These are phyloP conservation scores for Catocala sponsa DNA, from an alignment of 2,888 invertebrate species.

Conservation along the genomic window DNA sequence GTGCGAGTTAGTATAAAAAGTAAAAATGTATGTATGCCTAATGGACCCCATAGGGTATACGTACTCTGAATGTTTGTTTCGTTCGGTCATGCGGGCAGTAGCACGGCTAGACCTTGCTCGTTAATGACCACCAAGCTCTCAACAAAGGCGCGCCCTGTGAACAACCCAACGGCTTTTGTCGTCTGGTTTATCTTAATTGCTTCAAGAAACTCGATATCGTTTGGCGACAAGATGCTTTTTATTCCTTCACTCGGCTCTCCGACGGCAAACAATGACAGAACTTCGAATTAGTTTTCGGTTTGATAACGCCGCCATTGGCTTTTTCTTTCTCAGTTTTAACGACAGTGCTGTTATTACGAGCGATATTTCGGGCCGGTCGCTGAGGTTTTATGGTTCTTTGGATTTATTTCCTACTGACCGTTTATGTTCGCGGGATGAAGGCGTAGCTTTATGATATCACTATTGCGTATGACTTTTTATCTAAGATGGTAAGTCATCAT, in stretches of 20 bases:
- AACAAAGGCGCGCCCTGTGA: conserved; percentile 64
- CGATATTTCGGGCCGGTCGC: conserved; percentile 67
- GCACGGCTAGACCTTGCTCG: conserved; percentile 51
- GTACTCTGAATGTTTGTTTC: conserved; percentile 39
- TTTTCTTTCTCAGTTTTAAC: conserved; percentile 69
- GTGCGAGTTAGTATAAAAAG: too few relatives aligned
- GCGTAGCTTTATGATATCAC: conserved; percentile 48
- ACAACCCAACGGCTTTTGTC: conserved; percentile 76
- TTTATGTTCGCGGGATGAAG: conserved; percentile 51
- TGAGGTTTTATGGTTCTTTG: conserved; percentile 63
- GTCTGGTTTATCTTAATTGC: conserved; percentile 85
- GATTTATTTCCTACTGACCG: conserved; percentile 61
- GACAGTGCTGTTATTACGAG: conserved; percentile 66
- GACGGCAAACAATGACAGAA: conserved; percentile 81
- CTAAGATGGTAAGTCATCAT: conserved; percentile 46
- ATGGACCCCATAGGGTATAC: too few relatives aligned
- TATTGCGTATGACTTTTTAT: conserved; percentile 54
- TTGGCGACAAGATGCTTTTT: conserved; percentile 85
- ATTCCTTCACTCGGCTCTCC: conserved; percentile 72
- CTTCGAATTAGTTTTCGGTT: conserved; percentile 84
- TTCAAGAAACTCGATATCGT: conserved; percentile 86
- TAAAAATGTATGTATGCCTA: too few relatives aligned
- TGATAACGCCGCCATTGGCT: conserved; percentile 71
- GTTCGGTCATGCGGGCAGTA: conserved; percentile 66
- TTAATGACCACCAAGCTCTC: conserved; percentile 73